Conservation (phyloP, 2,888 invertebrate species). For the Drosophila kokeensis region DNA sequence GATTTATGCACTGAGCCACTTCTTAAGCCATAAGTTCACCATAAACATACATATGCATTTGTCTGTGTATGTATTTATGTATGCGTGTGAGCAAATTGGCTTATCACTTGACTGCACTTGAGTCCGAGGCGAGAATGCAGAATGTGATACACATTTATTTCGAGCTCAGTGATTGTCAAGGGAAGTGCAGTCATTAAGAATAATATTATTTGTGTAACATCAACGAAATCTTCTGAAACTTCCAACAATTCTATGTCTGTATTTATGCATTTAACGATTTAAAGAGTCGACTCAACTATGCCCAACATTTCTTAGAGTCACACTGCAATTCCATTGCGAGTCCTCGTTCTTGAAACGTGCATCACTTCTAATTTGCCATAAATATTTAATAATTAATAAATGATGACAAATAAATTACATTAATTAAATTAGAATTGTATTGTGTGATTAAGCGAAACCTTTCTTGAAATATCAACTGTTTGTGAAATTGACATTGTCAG, state of each 20-base stretch:
- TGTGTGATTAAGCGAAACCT: not conserved
- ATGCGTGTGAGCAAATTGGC: not conserved
- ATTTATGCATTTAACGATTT: no score
- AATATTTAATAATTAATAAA: not conserved
- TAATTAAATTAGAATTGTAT: not conserved
- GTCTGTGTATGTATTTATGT: not conserved
- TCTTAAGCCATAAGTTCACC: slow-evolving; percentile 38
- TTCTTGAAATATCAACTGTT: not conserved
- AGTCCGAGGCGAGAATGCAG: slow-evolving; percentile 8
- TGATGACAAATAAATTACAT: not conserved
- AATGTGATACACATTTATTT: slow-evolving; percentile 1
- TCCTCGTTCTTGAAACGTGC: no score
- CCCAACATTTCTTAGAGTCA: no score
- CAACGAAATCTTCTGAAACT: not conserved
- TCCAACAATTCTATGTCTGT: no score
- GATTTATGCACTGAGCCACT: slow-evolving; percentile 56
- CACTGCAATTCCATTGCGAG: no score
- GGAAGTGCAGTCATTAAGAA: not conserved
- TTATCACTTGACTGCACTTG: slow-evolving; percentile 15
- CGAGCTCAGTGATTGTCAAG: no score
- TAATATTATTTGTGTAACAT: not conserved
- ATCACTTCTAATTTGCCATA: not conserved
- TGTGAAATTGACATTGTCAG: not conserved
- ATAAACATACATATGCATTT: not conserved
- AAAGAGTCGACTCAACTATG: not conserved